phyloP scores from a whole-genome alignment of 2,888 invertebrate species.

The Itoplectis maculator region DNA sequence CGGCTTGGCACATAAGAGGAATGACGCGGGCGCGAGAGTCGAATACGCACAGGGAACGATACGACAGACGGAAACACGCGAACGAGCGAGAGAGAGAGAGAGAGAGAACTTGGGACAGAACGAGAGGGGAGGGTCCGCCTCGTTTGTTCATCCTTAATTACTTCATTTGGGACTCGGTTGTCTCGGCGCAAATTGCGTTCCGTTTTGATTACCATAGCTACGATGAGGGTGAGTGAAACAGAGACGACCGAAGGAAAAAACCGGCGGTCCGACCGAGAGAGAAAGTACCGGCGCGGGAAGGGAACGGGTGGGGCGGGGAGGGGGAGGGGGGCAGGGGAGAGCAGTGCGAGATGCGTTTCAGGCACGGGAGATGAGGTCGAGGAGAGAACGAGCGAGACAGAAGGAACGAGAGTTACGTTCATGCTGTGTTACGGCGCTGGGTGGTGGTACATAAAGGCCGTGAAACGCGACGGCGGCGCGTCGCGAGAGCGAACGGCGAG shows the following conservation, averaged over 20 bases:
- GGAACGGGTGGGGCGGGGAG: not conserved
- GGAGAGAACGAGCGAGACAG: slow-evolving; percentile 42
- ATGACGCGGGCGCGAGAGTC: slow-evolving; percentile 42
- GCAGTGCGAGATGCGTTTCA: slow-evolving; percentile 48
- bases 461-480: slow-evolving; percentile 51
- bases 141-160: slow-evolving; percentile 69
- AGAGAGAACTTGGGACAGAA: slow-evolving; percentile 5
- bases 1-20: slow-evolving; percentile 23
- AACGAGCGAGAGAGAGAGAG: slow-evolving; percentile 43
- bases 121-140: slow-evolving; percentile 46
- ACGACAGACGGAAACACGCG: slow-evolving; percentile 44
- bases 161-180: slow-evolving; percentile 68
- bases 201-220: slow-evolving; percentile 68
- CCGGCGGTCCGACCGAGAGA: slow-evolving; percentile 16
- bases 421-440: slow-evolving; percentile 51
- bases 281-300: not conserved
- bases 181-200: slow-evolving; percentile 70
- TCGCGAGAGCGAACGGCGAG: slow-evolving; percentile 17
- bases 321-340: not conserved
- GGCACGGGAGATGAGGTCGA: slow-evolving; percentile 47
- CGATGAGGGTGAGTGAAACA: slow-evolving; percentile 42
- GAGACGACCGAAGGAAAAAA: slow-evolving; percentile 21
- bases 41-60: slow-evolving; percentile 66
- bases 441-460: slow-evolving; percentile 43
- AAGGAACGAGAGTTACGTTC: slow-evolving; percentile 54